Conservation (phyloP, 1,140 invertebrate genomes). For the Copidosoma floridanum region DNA sequence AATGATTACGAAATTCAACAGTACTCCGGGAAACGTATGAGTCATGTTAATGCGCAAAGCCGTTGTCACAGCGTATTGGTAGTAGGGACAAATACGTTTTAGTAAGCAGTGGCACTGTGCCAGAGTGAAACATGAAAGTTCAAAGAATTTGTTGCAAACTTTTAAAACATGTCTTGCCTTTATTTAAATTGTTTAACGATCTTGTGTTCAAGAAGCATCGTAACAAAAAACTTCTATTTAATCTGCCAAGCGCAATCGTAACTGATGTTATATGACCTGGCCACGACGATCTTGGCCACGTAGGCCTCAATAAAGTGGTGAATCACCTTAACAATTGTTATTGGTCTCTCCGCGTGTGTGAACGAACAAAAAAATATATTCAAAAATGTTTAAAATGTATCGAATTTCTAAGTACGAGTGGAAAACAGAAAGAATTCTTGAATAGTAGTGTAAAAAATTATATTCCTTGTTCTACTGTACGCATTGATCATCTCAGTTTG, state of each 20-base stretch:
- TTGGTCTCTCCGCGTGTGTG: slow-evolving; percentile 39
- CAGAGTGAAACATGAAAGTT: neutral
- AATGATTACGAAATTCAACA: neutral
- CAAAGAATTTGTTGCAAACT: neutral
- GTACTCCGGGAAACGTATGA: neutral
- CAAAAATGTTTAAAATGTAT: slow-evolving; percentile 43
- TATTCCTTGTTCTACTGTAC: slow-evolving; percentile 34
- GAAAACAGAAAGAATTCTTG: slow-evolving; percentile 33
- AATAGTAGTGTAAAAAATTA: slow-evolving; percentile 37
- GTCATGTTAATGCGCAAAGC: neutral
- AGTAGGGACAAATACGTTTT: no score
- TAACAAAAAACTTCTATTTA: no score
- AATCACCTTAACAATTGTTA: slow-evolving; percentile 31
- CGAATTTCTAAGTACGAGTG: slow-evolving; percentile 27
- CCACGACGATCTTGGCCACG: slow-evolving; percentile 33
- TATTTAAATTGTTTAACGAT: no score
- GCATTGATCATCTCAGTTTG: slow-evolving; percentile 41
- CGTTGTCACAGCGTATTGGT: neutral
- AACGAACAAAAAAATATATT: slow-evolving; percentile 32
- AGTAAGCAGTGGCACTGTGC: no score
- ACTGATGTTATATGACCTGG: slow-evolving; percentile 35
- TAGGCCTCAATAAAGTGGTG: slow-evolving; percentile 33
- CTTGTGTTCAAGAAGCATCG: no score
- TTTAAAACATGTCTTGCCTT: no score
- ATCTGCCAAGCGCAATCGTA: no score